Conservation (phyloP, 2,113 vertebrate species). For the Gallinago paraguaiae region DNA sequence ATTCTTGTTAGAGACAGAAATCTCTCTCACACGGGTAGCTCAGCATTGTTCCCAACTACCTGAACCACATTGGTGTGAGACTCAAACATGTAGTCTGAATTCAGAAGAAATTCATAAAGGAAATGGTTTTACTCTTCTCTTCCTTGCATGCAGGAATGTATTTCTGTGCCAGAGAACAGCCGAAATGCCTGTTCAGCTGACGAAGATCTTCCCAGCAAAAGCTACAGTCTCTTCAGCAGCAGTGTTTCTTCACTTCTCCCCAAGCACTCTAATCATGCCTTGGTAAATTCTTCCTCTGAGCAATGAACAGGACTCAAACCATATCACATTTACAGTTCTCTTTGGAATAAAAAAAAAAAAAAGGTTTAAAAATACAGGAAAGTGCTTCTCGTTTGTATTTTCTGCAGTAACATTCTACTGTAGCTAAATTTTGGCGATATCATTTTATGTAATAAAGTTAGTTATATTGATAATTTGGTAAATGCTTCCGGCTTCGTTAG, state of each 20-base stretch:
- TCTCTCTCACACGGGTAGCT: rapidly evolving
- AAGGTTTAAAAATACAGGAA: background rate
- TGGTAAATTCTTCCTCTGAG: background rate
- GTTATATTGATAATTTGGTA: background rate
- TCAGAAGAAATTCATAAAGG: background rate
- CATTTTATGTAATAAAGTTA: background rate
- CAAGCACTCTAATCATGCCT: background rate
- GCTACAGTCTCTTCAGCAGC: background rate
- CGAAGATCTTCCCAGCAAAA: background rate
- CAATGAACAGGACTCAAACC: background rate
- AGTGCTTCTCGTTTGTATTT: background rate
- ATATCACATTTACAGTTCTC: background rate
- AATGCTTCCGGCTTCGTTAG: background rate
- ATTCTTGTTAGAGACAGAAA: background rate
- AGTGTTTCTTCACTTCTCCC: background rate
- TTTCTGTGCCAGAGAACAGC: background rate
- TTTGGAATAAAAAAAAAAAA: background rate
- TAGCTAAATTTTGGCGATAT: background rate
- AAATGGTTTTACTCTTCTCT: background rate
- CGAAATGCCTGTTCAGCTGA: background rate
- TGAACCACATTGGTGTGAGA: background rate
- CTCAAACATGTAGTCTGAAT: background rate
- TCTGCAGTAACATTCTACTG: background rate
- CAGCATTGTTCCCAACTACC: background rate
- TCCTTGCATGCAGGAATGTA: background rate